Evolutionary conservation across 1,140 invertebrate genomes (phyloP).

Genomic region (Spodoptera frugiperda): DNA sequence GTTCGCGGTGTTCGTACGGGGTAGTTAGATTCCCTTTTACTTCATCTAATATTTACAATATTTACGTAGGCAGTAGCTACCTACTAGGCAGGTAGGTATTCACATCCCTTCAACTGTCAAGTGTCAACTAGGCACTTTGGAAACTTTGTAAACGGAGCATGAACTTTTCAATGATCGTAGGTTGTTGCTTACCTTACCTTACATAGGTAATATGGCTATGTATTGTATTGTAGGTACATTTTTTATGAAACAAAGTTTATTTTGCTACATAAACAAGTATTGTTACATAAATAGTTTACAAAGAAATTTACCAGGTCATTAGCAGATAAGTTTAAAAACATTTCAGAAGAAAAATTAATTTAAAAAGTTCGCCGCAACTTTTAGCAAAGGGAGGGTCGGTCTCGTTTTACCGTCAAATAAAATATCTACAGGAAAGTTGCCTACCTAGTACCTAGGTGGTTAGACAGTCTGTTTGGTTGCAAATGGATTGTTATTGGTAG

Average conservation of each 20-base stretch:
- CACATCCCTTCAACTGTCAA: not conserved
- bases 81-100: not conserved
- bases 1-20: too few species aligned
- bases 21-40: not conserved
- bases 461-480: not conserved
- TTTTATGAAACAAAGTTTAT: too few species aligned
- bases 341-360: slow-evolving; percentile 36
- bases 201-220: not conserved
- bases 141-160: not conserved
- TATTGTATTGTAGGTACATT: too few species aligned
- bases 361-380: slow-evolving; percentile 39
- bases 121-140: slow-evolving; percentile 2
- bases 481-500: not conserved
- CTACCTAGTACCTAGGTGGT: too few species aligned
- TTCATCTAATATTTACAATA: not conserved
- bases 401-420: not conserved
- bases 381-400: slow-evolving; percentile 10
- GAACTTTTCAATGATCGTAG: slow-evolving; percentile 1
- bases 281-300: not conserved
- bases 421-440: not conserved
- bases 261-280: too few species aligned
- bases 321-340: slow-evolving; percentile 16
- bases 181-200: not conserved
- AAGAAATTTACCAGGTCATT: slow-evolving; percentile 31
- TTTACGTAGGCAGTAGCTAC: not conserved